A percentile compares a stretch with the other conserved stretches of the same genome.
Conservation (phyloP, 2,797 vertebrate species). For the Distichodus sexfasciatus region DNA sequence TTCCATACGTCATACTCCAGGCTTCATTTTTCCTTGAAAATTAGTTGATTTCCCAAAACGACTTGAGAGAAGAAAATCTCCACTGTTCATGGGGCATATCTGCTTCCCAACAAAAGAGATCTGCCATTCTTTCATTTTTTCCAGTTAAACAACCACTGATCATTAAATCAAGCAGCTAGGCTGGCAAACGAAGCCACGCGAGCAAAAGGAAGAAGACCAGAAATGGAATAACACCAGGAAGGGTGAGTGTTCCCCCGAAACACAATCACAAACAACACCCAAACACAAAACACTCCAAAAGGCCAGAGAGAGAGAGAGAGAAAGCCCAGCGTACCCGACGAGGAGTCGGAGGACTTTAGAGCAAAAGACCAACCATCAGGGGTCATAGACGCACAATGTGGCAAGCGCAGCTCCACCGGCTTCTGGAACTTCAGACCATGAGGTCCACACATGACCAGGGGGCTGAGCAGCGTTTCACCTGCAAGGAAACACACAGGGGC, state of each 20-base stretch:
- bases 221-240: conserved; percentile 40
- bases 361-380: conserved; percentile 99
- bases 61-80: no score
- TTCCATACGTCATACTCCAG: no score
- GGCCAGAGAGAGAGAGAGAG: conserved; percentile 88
- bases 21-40: no score
- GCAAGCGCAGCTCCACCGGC: conserved; percentile 98
- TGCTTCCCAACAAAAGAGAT: no score
- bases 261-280: conserved; percentile 70
- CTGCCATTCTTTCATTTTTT: no score
- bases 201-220: conserved; percentile 19
- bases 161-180: not conserved
- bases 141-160: not conserved
- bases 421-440: conserved; percentile 99
- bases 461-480: conserved; percentile 98
- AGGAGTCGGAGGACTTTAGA: conserved; percentile 99
- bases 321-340: conserved; percentile 97
- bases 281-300: conserved; percentile 87
- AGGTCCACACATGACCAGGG: conserved; percentile 96
- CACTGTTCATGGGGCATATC: no score
- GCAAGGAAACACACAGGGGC: not conserved
- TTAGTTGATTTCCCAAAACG: no score
- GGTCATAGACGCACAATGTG: conserved; percentile 99
- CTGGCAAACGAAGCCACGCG: not conserved
- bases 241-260: conserved; percentile 36